Conservation (phyloP, 2,888 invertebrate genomes). For the Limenitis camilla region DNA sequence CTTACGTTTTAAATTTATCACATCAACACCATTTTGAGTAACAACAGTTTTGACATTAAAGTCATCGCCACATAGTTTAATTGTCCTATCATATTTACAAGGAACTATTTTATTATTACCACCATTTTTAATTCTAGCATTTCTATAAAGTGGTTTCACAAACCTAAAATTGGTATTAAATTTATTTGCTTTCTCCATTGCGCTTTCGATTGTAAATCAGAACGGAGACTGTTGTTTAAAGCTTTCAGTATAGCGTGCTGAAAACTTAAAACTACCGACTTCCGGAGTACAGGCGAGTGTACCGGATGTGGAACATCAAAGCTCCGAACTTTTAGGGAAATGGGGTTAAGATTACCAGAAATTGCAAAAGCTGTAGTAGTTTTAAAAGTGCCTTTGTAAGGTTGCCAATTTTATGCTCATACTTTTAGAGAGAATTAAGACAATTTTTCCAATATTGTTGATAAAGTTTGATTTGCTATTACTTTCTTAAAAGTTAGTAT, state of each 20-base stretch:
- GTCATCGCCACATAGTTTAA: constrained; percentile 52
- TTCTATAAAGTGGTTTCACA: constrained; percentile 58
- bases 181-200: constrained; percentile 35
- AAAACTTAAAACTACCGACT: constrained; percentile 36
- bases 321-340: constrained; percentile 32
- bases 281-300: constrained; percentile 32
- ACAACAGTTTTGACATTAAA: constrained; percentile 38
- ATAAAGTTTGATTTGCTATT: too few species aligned
- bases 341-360: constrained; percentile 25
- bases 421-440: too few species aligned
- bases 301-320: constrained; percentile 40
- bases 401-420: constrained; percentile 17
- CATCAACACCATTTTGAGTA: constrained; percentile 27
- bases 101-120: constrained; percentile 35
- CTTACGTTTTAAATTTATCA: constrained; percentile 30
- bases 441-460: too few species aligned
- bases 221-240: constrained; percentile 34
- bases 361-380: constrained; percentile 16
- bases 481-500: too few species aligned
- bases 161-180: constrained; percentile 46
- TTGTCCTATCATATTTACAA: constrained; percentile 35
- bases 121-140: constrained; percentile 31
- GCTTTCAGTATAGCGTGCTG: constrained; percentile 36
- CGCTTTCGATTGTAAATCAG: constrained; percentile 29
- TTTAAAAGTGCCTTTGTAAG: constrained; percentile 1